Base-by-base conservation (phyloP, 2,113 vertebrate genomes). In the Myotis davidii region DNA sequence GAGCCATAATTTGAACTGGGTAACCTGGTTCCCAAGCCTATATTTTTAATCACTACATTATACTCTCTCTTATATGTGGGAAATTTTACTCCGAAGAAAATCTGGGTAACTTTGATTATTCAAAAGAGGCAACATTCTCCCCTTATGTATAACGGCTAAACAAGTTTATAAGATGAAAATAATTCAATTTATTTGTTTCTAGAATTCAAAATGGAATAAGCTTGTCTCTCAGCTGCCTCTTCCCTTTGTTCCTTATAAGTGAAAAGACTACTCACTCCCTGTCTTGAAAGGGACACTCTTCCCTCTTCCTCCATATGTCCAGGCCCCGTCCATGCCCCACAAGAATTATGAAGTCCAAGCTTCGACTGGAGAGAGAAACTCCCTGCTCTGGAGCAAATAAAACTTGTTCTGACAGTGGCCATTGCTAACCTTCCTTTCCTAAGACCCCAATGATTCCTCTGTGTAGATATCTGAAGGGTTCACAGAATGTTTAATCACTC, bases 101-200 rank as follows among this genome's bases (percentile, higher is more conserved):
- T 86, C 42, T 87, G 34, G 59, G 9, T 91, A 85, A 95, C 39
- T 89, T 70, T 87, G 37, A 78, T 50, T 91, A 77, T 39, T 85
- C 21, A 78, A 56, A 88, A 87, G 91, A 52, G 4, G 6, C 4
- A 85, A 64, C 12, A 69, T 79, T 83, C 12, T 16, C 1, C 17
- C 3, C 7, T 85, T 65, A 56, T 12, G 21, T 69, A 29, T 94
- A 86, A 86, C 16, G 85, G 56, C 42, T 88, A 70, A 92, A 56
- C 34, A 84, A 74, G 6, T 65, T 21, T 52, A 34, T 37, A 42
- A 77, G 20, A 85, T 90, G 12, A 82, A 94, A 96, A 94, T 69
- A 39, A 87, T 39, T 93, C 42, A 79, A 70, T 20, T 65, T 93
- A 42, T 50, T 52, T 95, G n/a, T 76, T 88, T 88, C 90, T 27